Conservation (phyloP, 2,797 vertebrate genomes). For the Arnoldichthys spilopterus region DNA sequence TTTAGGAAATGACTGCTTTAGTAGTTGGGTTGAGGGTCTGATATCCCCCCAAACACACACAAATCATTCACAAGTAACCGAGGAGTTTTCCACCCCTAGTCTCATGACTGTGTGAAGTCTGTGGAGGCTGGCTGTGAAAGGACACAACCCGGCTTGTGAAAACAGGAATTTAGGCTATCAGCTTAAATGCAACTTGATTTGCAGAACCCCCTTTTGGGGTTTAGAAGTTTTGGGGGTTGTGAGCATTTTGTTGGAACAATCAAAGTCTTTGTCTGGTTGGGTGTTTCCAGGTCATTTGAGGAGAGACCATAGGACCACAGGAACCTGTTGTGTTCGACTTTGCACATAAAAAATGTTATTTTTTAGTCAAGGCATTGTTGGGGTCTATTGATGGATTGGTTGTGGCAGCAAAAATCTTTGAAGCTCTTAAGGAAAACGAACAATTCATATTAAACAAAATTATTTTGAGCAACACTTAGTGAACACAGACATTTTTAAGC, state of each 20-base stretch:
- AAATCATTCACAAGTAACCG: constrained; percentile 56
- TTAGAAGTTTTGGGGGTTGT: constrained; percentile 32
- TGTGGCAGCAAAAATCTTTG: not conserved
- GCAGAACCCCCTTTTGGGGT: constrained; percentile 40
- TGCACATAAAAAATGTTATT: constrained; percentile 4
- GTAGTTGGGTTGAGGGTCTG: constrained; percentile 39
- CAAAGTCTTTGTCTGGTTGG: constrained; percentile 49
- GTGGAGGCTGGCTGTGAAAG: constrained; percentile 33
- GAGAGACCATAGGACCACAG: constrained; percentile 45
- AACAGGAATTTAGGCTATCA: constrained; percentile 52
- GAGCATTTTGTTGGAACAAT: constrained; percentile 41
- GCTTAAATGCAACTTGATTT: constrained; percentile 60
- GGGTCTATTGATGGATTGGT: not conserved
- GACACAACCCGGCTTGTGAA: constrained; percentile 45
- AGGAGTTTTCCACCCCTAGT: constrained; percentile 36
- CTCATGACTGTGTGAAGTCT: constrained; percentile 21
- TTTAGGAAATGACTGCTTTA: constrained; percentile 61
- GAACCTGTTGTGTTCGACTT: too few relatives aligned
- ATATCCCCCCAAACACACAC: constrained; percentile 57
- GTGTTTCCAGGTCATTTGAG: constrained; percentile 55
- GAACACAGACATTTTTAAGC: not conserved
- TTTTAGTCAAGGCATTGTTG: not conserved
- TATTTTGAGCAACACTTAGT: not conserved
- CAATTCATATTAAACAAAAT: not conserved
- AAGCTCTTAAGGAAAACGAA: not conserved